Base-by-base conservation (phyloP, 1,140 invertebrate species). In the Trichoplusia ni region DNA sequence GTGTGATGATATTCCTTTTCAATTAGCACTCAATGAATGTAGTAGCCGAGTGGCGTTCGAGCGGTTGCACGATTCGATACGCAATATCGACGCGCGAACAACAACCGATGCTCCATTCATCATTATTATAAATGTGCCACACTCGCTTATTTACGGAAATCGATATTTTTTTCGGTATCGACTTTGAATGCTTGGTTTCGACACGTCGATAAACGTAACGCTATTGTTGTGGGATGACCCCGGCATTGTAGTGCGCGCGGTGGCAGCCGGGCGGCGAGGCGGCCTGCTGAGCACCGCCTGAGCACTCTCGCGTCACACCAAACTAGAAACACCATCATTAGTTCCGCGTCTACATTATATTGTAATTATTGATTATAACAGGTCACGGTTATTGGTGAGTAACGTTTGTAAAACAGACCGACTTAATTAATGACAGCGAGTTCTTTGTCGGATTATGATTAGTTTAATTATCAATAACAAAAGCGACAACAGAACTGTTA, bases 141-240 rank as follows among this genome's bases (percentile, higher is more conserved):
- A 86, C 85, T 90, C 86, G 77, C 85, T 90, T 90, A 90, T 90
- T 90, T 90, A 90, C 88, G 88, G 88, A 90, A 90, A 90, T 90
- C 88, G 88, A 90, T 90, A 90, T 90, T 89, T 90, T 90, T 90
- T 90, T 88, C 83, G 79, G 81, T 83, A 80, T 84, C 79, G 77
- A 72, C 69, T 71, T 79, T 87, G 83, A 89, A 90, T 87, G 69
- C 74, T 76, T 75, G 78, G 71, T 83, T 85, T 80, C 75, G 79
- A 81, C 84, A 82, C 83, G 75, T 84, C 79, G 81, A 66, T 86
- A 87, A 89, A 83, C 81, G 83, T 85, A 77, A 85, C 76, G 76
- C 77, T 76, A 84, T 90, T 90, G 86, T 90, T n/a, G 70, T 72
- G 61, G 69, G 83, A 82, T 89, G 88, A 90, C 88, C 87, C 86